phyloP scores from a whole-genome alignment of 37 sponge, comb jelly and placozoan genomes.

The Spongilla lacustris region DNA sequence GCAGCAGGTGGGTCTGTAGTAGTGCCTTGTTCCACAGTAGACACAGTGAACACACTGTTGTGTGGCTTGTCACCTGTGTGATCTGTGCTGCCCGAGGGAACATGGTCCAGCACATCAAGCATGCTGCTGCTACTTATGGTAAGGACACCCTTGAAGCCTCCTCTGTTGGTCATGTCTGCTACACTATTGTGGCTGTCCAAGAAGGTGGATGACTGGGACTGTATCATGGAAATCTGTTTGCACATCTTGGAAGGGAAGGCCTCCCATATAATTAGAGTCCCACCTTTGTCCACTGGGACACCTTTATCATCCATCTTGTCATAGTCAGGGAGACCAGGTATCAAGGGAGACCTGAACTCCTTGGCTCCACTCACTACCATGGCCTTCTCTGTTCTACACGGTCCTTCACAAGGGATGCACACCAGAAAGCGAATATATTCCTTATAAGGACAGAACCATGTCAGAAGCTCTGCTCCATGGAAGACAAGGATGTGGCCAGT shows the following conservation, averaged over 20 bases:
- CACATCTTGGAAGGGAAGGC: conserved; percentile 52
- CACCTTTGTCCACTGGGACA: conserved; percentile 24
- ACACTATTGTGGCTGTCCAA: conserved; percentile 48
- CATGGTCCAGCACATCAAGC: too few relatives aligned
- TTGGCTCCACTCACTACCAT: conserved; percentile 79
- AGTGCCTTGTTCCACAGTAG: too few relatives aligned
- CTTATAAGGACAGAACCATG: conserved; percentile 65
- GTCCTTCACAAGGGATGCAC: conserved; percentile 49
- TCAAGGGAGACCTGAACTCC: conserved; percentile 36
- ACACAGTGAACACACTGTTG: too few relatives aligned
- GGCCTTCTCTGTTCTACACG: conserved; percentile 58
- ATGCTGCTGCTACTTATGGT: not conserved
- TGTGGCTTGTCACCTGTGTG: not conserved
- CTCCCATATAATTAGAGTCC: conserved; percentile 70
- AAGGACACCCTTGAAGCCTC: conserved; percentile 36
- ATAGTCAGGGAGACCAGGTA: conserved; percentile 12
- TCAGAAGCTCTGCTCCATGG: conserved; percentile 54
- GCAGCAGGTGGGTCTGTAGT: not conserved
- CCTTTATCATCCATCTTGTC: conserved; percentile 43
- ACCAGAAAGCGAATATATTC: conserved; percentile 73
- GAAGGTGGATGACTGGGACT: conserved; percentile 22
- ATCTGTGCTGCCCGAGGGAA: too few relatives aligned
- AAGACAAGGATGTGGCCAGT: conserved; percentile 87
- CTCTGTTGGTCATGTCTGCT: conserved; percentile 21
- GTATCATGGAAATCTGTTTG: conserved; percentile 61